Evolutionary conservation across 2,797 vertebrate genomes (phyloP), one percentile per base, ranked within the genome.

Genomic region (Acestrorhynchus altus): DNA sequence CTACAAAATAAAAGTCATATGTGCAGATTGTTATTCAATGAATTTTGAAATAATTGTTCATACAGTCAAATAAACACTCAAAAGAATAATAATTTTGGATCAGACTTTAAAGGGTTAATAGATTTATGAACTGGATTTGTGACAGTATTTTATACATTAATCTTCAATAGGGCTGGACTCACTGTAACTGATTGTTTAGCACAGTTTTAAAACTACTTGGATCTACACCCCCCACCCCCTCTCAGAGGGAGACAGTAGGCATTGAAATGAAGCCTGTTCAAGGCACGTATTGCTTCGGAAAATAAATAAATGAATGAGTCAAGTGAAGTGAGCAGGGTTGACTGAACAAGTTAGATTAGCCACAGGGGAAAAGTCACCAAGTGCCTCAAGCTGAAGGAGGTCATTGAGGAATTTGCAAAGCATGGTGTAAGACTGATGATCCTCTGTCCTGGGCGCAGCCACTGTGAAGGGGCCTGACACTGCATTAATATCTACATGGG

Each of bases 401-500:
- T 81, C 76, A 78, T 76, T 80, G 64, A 85, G 82, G 77, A 83
- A 69, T 78, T 52, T 84, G 84, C 79, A 76, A 82, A 77, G 70
- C 73, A 71, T 56, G 65, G 47, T 75, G 60, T 81, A 81, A 86
- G 71, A 88, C 71, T 72, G 78, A 88, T 84, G 72, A 83, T 81
- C 16, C 64, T 80, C 76, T 77, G 78, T 86, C 81, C 79, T 71
- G 69, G 66, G 82, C 73, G 82, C 85, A 90, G 85, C 42, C 82
- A 80, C 83, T 86, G 83, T 83, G 86, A 85, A 87, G 76, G 46
- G 65, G 70, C 81, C 72, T 87, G 81, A 85, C 83, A 82, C 81
- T 82, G 76, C 82, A 83, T 85, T 83, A 85, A 88, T 82, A 87
- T 87, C 82, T 81, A 83, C 80, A 84, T 64, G 46, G 57, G 69